Evolutionary conservation across 2,113 vertebrate genomes (phyloP).

Genomic region (Ornithorhynchus anatinus): DNA sequence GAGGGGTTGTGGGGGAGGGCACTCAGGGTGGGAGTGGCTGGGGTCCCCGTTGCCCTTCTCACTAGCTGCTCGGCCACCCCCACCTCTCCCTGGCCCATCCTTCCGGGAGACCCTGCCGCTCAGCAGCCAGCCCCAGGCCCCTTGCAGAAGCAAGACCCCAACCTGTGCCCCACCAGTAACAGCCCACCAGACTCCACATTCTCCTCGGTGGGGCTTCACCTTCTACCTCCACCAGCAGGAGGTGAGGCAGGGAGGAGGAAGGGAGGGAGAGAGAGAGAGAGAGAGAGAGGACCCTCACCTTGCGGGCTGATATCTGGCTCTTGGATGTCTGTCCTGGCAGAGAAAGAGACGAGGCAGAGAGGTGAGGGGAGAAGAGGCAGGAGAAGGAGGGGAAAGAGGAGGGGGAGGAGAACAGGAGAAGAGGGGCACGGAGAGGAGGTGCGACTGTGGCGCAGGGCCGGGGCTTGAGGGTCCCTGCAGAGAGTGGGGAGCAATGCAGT

Average conservation of each 20-base stretch:
- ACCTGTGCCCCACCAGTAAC: not conserved
- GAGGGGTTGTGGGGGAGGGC: too few species aligned
- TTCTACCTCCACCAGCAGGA: fast-evolving
- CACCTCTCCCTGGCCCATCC: too few species aligned
- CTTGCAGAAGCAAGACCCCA: not conserved
- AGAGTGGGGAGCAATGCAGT: too few species aligned
- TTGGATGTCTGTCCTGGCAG: constrained; percentile 75
- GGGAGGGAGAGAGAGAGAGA: not conserved
- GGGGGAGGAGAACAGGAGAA: too few species aligned
- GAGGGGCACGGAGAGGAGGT: too few species aligned
- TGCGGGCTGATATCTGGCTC: constrained; percentile 78
- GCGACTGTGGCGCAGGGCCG: too few species aligned
- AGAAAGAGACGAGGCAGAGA: not conserved
- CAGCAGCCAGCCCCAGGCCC: not conserved
- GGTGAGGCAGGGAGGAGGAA: not conserved
- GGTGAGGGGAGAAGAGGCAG: too few species aligned
- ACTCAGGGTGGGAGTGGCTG: too few species aligned
- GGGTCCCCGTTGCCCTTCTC: fast-evolving
- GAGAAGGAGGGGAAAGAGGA: too few species aligned
- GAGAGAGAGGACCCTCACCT: constrained; percentile 66
- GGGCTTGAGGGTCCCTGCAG: too few species aligned
- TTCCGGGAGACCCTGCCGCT: not conserved
- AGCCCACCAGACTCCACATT: not conserved
- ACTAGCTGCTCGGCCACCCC: not conserved
- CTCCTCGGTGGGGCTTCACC: too few species aligned